Conservation (phyloP, 2,113 vertebrate species). For the Stegastes partitus region DNA sequence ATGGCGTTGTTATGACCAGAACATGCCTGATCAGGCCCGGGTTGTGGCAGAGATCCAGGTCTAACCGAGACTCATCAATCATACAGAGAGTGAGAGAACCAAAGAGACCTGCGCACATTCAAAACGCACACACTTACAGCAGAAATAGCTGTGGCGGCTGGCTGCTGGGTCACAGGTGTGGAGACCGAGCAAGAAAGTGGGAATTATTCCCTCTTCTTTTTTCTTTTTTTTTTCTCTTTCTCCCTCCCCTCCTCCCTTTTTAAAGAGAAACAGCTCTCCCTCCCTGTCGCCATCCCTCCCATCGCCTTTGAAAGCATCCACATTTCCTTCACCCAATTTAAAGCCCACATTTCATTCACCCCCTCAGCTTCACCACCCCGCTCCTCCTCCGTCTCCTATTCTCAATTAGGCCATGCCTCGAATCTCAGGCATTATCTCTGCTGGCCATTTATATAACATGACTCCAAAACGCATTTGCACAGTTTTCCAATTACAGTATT, state of each 20-base stretch:
- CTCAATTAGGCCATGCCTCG: conserved; percentile 80
- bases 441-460: conserved; percentile 81
- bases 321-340: conserved; percentile 77
- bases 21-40: conserved; percentile 79
- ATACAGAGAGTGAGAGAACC: conserved; percentile 63
- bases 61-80: conserved; percentile 80
- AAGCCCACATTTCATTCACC: conserved; percentile 70
- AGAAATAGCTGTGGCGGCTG: conserved; percentile 51
- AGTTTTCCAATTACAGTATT: conserved; percentile 82
- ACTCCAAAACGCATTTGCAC: conserved; percentile 82
- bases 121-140: conserved; percentile 11
- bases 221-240: too few species aligned
- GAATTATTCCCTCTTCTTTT: conserved; percentile 74
- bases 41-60: conserved; percentile 72
- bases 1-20: conserved; percentile 83
- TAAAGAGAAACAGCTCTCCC: conserved; percentile 66
- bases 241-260: conserved; percentile 45
- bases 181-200: conserved; percentile 68
- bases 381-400: conserved; percentile 68
- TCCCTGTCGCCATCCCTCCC: conserved; percentile 32
- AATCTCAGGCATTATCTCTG: conserved; percentile 80
- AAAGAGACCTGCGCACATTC: conserved; percentile 49
- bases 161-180: conserved; percentile 83
- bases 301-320: conserved; percentile 73
- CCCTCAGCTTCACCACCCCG: conserved; percentile 65